Evolutionary conservation across 1,140 invertebrate species (phyloP).

Genomic region (Phymastichus coffea): DNA sequence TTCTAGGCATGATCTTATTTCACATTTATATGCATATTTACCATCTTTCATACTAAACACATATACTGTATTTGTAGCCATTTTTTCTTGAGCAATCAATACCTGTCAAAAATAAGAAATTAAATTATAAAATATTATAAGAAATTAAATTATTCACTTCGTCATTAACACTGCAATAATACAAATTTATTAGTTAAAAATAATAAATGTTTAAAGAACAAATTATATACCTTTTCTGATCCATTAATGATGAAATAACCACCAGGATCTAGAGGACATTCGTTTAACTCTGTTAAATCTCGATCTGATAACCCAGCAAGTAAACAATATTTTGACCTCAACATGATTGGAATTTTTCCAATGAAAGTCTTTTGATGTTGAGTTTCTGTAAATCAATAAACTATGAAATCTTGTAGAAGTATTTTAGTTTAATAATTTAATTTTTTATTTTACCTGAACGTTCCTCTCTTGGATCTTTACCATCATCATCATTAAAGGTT

Average conservation of each 20-base stretch:
- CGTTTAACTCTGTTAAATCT: constrained; percentile 97
- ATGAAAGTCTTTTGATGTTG: constrained; percentile 90
- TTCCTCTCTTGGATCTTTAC: constrained; percentile 63
- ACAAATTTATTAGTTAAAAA: constrained; percentile 6
- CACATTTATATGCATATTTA: constrained; percentile 96
- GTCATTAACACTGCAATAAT: no score
- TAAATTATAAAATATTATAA: neutral
- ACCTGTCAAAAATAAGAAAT: constrained; percentile 29
- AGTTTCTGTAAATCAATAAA: constrained; percentile 53
- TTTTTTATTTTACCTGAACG: neutral
- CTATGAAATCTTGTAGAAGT: constrained; percentile 74
- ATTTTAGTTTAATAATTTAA: neutral
- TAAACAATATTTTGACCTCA: constrained; percentile 94
- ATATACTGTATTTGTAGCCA: constrained; percentile 99
- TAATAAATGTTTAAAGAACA: constrained; percentile 7
- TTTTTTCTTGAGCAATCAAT: constrained; percentile 98
- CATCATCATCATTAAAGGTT: no score
- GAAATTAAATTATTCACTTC: no score
- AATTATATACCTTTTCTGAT: constrained; percentile 78
- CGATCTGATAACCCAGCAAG: constrained; percentile 90
- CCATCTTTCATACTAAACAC: constrained; percentile 99
- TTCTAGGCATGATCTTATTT: constrained; percentile 94
- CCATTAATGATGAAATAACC: constrained; percentile 97
- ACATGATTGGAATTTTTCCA: constrained; percentile 99
- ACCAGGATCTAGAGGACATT: constrained; percentile 97